Evolutionary conservation across 2,113 vertebrate species (phyloP).

Genomic region (Lepisosteus osseus): DNA sequence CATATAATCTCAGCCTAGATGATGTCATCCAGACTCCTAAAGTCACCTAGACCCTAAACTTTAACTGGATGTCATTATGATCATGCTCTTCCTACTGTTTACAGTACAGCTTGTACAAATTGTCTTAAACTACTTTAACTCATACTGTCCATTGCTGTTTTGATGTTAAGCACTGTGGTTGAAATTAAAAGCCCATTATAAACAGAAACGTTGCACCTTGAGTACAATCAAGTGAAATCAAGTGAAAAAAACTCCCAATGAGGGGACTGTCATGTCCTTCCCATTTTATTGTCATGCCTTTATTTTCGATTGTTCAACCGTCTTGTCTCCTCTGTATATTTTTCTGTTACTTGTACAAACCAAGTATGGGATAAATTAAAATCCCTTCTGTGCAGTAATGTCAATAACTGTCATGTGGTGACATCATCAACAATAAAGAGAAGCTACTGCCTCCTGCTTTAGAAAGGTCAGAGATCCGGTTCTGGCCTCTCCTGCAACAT

Average conservation of each 20-base stretch:
- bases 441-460: too few relatives aligned
- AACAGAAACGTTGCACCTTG: not conserved
- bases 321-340: too few relatives aligned
- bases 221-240: not conserved
- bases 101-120: slow-evolving; percentile 3
- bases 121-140: not conserved
- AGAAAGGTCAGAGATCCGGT: too few relatives aligned
- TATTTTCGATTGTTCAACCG: too few relatives aligned
- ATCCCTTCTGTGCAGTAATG: too few relatives aligned
- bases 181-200: not conserved
- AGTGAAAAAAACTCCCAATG: not conserved
- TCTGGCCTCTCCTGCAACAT: too few relatives aligned
- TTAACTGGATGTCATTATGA: not conserved
- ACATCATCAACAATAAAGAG: too few relatives aligned
- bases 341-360: too few relatives aligned
- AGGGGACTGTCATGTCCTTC: too few relatives aligned
- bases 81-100: not conserved
- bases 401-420: too few relatives aligned
- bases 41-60: not conserved
- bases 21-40: slow-evolving; percentile 2
- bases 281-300: too few relatives aligned
- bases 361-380: too few relatives aligned
- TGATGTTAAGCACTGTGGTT: not conserved
- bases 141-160: not conserved
- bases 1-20: slow-evolving; percentile 9